phyloP scores from a whole-genome alignment of 1,140 invertebrate genomes.

The Drosophila fuyamai region DNA sequence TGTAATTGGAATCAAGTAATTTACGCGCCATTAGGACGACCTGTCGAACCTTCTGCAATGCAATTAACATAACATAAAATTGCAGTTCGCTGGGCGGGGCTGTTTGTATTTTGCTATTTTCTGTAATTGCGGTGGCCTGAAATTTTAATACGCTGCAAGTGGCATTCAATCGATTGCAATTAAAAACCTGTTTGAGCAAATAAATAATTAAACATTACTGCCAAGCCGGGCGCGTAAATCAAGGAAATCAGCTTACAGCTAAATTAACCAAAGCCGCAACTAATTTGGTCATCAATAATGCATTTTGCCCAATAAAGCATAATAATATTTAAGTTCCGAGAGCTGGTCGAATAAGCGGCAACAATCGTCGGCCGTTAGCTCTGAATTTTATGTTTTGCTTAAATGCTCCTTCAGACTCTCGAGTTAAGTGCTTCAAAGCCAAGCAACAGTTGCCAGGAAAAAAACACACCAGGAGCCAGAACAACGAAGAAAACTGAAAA shows the following conservation, averaged over 20 bases:
- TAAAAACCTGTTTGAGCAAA: slow-evolving; percentile 50
- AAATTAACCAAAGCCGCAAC: slow-evolving; percentile 31
- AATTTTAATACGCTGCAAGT: slow-evolving; percentile 60
- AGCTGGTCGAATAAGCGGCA: neutral
- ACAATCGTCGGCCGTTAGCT: slow-evolving; percentile 12
- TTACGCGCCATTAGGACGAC: slow-evolving; percentile 73
- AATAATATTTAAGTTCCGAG: slow-evolving; percentile 42
- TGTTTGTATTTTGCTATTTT: slow-evolving; percentile 37
- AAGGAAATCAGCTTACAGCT: slow-evolving; percentile 38
- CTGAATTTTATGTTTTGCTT: slow-evolving; percentile 40
- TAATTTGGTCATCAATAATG: slow-evolving; percentile 47
- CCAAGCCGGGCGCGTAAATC: slow-evolving; percentile 32
- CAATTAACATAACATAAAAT: slow-evolving; percentile 75
- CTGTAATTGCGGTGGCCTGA: slow-evolving; percentile 64
- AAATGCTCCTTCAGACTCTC: slow-evolving; percentile 18
- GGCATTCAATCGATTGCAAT: slow-evolving; percentile 69
- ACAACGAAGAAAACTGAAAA: slow-evolving; percentile 1
- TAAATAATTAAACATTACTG: slow-evolving; percentile 37
- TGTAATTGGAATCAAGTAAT: slow-evolving; percentile 75
- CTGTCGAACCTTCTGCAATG: slow-evolving; percentile 36
- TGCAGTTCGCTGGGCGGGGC: slow-evolving; percentile 25
- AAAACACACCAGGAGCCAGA: slow-evolving; percentile 1
- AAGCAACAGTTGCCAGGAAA: slow-evolving; percentile 63
- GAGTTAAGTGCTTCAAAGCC: slow-evolving; percentile 10
- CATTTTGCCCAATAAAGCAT: slow-evolving; percentile 9